Conservation (phyloP, 2,888 invertebrate species). For the Cinara cedri region DNA sequence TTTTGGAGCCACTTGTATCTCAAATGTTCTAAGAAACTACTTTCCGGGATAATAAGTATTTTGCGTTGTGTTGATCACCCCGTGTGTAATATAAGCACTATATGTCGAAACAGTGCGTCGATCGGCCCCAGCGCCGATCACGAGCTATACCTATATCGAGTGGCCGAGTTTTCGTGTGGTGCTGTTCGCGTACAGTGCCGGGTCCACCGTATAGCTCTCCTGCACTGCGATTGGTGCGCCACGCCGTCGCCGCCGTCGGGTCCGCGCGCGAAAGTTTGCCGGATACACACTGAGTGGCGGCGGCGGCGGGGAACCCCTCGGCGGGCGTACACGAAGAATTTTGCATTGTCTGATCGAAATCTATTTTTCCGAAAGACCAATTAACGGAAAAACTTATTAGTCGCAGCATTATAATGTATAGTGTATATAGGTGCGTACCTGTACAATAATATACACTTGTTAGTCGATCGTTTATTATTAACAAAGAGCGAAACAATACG, state of each 20-base stretch:
- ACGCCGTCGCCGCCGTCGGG: not conserved
- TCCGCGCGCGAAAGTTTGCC: not conserved
- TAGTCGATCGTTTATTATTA: conserved; percentile 9
- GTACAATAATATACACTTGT: not conserved
- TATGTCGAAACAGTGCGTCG: no score
- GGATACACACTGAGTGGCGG: not conserved
- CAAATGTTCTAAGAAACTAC: no score
- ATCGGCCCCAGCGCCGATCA: no score
- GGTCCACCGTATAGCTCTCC: not conserved
- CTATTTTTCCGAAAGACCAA: conserved; percentile 6
- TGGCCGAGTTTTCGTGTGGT: no score
- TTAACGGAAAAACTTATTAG: conserved; percentile 45
- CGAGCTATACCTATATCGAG: no score
- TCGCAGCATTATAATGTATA: no score
- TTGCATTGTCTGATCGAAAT: conserved; percentile 24
- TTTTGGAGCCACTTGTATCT: no score
- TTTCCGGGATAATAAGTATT: no score
- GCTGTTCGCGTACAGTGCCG: no score
- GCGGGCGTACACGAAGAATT: conserved; percentile 1
- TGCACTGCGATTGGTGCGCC: not conserved
- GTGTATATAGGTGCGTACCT: no score
- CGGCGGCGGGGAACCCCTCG: not conserved
- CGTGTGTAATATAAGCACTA: no score
- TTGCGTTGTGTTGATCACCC: no score
- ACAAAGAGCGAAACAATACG: not conserved